Base-by-base conservation (phyloP, 2,888 invertebrate genomes). In the Phalangium opilio region DNA sequence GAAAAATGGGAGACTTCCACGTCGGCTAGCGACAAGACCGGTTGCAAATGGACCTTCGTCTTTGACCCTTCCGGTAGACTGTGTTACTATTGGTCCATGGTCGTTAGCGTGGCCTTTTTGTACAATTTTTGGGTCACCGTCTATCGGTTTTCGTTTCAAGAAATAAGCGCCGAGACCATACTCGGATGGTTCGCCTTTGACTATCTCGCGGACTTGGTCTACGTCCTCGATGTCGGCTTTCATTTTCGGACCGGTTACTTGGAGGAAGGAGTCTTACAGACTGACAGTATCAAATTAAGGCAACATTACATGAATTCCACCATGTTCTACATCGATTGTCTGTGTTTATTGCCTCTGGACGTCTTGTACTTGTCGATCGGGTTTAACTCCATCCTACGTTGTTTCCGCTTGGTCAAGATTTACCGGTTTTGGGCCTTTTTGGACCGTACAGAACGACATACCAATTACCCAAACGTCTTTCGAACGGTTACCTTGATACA, bases 101-200 rank as follows among this genome's bases (percentile, higher is more conserved):
- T 90, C 60, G 90, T 91, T 59, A 89, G 89, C 58, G 77, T 90
- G 64, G 90, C 90, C 64, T 91, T 90, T 72, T 80, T 91, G 63
- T 91, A 91, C 74, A 91, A 91, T 71, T 85, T 91, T 65, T 91
- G 90, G 91, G 89, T 89, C 69, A 89, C 95, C 73, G 90, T 93
- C 68, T 95, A 93, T 75, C 81, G 95, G 71, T 95, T 91, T 76
- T 90, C 95, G 71, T 96, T 96, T 71, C 85, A 91, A 71, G 95
- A 95, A 73, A 91, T 93, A 63, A 86, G 61, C 57, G 49, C 76
- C 56, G 81, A 86, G 64, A 90, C 86, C 60, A 74, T 89, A 57
- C 77, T 84, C 63, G 79, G 90, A 62, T 96, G 95, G 95, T 93
- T 96, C 71, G 83, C 85, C 63, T 73, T 96, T 70, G 96, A 96